phyloP scores from a whole-genome alignment of 2,113 vertebrate genomes.

The Phylloscopus trochiloides region DNA sequence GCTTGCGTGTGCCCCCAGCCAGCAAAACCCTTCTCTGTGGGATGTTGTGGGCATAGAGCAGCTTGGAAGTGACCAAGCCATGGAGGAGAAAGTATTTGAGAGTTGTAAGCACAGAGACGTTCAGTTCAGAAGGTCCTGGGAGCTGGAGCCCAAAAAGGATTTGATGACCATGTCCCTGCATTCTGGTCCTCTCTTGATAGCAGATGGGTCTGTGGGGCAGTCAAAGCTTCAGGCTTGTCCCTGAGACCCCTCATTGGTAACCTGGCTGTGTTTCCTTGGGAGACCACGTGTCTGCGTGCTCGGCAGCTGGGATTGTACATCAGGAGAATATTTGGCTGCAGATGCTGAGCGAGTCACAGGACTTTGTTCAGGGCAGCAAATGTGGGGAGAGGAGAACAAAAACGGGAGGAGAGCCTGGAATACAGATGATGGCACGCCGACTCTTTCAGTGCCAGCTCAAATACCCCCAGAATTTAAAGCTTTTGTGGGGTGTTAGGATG shows the following conservation, averaged over 20 bases:
- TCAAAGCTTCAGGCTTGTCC: background rate
- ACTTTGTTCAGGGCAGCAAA: background rate
- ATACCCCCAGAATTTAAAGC: background rate
- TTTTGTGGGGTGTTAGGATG: background rate
- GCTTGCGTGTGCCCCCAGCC: background rate
- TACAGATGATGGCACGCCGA: rapidly evolving
- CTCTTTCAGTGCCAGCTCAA: background rate
- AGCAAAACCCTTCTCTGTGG: background rate
- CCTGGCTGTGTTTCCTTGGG: rapidly evolving
- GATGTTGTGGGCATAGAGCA: rapidly evolving
- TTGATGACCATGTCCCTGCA: background rate
- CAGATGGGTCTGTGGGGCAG: rapidly evolving
- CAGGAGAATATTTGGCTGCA: background rate
- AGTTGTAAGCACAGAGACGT: background rate
- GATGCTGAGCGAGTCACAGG: background rate
- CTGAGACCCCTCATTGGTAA: background rate
- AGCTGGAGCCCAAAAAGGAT: background rate
- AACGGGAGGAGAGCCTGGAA: background rate
- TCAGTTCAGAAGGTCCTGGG: background rate
- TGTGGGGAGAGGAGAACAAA: background rate
- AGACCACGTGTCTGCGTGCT: rapidly evolving
- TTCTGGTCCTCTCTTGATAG: background rate
- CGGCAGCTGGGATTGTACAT: background rate
- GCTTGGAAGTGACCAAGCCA: background rate
- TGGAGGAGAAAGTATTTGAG: background rate